Conservation (phyloP, 1,140 invertebrate species). For the Ceratina japonica region DNA sequence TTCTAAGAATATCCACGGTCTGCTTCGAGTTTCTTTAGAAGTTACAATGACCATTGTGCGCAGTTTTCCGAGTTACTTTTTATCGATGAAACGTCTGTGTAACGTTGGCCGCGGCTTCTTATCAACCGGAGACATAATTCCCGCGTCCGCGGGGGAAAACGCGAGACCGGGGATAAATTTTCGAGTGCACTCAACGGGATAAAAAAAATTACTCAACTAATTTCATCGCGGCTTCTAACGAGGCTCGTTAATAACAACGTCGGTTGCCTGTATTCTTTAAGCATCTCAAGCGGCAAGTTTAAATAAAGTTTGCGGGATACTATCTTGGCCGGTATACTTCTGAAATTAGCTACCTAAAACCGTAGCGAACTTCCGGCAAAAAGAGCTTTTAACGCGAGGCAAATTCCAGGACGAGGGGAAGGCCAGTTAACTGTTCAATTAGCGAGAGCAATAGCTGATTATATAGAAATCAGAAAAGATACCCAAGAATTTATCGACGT, state of each 20-base stretch:
- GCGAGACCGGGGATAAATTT: not conserved
- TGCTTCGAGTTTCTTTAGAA: not conserved
- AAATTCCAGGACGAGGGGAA: too few relatives aligned
- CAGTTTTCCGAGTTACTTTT: not conserved
- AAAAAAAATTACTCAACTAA: conserved; percentile 2
- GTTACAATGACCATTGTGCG: not conserved
- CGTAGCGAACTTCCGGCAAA: too few relatives aligned
- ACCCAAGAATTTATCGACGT: too few relatives aligned
- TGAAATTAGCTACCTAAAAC: too few relatives aligned
- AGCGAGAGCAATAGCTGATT: too few relatives aligned
- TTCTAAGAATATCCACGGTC: too few relatives aligned
- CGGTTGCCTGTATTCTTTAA: conserved; percentile 21
- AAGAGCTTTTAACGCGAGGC: too few relatives aligned
- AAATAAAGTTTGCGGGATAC: conserved; percentile 32
- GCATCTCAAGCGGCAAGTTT: conserved; percentile 46
- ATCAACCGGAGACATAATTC: not conserved
- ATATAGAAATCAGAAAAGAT: too few relatives aligned
- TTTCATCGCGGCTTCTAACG: not conserved
- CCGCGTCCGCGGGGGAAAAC: not conserved
- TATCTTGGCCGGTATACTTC: not conserved
- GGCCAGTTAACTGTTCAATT: too few relatives aligned
- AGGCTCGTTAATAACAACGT: conserved; percentile 3
- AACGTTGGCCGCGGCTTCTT: not conserved
- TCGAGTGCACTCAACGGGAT: too few relatives aligned
- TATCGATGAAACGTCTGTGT: not conserved